Base-by-base conservation (phyloP, 2,888 invertebrate species). In the Drosophila paranaensis region DNA sequence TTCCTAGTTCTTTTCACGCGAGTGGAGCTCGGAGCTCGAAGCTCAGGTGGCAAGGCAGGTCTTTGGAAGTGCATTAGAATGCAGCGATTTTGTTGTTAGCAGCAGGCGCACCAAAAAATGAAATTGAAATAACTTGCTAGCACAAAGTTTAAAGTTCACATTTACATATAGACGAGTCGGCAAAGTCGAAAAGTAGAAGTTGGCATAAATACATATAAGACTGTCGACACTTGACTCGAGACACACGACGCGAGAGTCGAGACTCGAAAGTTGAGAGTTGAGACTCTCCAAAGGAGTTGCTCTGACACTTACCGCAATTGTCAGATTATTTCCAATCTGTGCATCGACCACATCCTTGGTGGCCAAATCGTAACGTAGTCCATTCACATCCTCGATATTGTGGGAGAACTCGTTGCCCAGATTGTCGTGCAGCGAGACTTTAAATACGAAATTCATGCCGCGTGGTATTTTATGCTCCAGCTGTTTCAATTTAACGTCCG, bases 391-490 rank as follows among this genome's bases (percentile, higher is more conserved):
- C 79, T 93, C 92, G 71, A 93, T 91, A 77, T 91, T 92, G 79
- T 93, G 92, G 45, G 92, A 92, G 80, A 93, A 93, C 86, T 93
- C 92, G 88, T 93, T 93, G 77, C 93, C 93, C 48, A 93, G 89
- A 88, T 93, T 93, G 83, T 93, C 93, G 73, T 93, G 93, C 57
- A 93, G 76, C 66, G 93, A 92, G 60, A 93, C 90, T 89, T 92
- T 92, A 74, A 93, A 86, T 71, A 91, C 75, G 60, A 93, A 91
- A 90, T 91, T 92, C 91, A 93, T 92, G 75, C 93, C 93, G 64
- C 91, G 90, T 68, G 93, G 93, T 78, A 93, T 90, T 90, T 92
- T 91, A 75, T 89, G 88, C 79, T 91, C 92, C 61, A 87, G 74
- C 73, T 92, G 90, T 72, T 91, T 92, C 75, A 93, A 79, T 86